A percentile compares a stretch with the other conserved stretches of the same genome.
Conservation (phyloP, 2,797 vertebrate genomes). For the Bradypodion pumilum region DNA sequence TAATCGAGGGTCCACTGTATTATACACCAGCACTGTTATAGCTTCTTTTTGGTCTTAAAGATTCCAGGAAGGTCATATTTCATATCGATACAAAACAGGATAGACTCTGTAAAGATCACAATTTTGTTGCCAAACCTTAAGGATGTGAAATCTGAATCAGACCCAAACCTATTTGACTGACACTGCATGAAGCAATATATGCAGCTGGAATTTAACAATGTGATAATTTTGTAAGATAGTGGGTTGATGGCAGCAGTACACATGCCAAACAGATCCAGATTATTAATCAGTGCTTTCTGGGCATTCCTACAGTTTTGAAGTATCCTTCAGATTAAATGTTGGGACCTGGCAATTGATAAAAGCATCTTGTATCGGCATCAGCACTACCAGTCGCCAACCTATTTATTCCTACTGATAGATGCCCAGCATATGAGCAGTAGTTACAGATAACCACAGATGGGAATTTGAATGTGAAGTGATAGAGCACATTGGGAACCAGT, state of each 20-base stretch:
- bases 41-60: neutral
- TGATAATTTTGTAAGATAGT: slow-evolving; percentile 28
- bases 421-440: slow-evolving; percentile 66
- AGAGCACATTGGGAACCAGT: slow-evolving; percentile 72
- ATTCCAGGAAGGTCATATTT: neutral
- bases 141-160: slow-evolving; percentile 23
- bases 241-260: neutral
- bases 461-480: slow-evolving; percentile 75
- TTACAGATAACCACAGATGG: slow-evolving; percentile 72
- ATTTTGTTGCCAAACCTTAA: slow-evolving; percentile 2
- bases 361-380: neutral
- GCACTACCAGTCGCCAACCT: slow-evolving; percentile 29
- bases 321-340: slow-evolving; percentile 22
- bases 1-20: too few relatives aligned
- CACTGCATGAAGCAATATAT: slow-evolving; percentile 25
- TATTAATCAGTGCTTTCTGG: slow-evolving; percentile 31
- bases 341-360: slow-evolving; percentile 3
- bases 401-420: slow-evolving; percentile 56
- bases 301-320: slow-evolving; percentile 38
- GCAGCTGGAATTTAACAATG: slow-evolving; percentile 35
- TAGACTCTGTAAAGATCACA: neutral
- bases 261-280: slow-evolving; percentile 9
- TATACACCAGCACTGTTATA: neutral
- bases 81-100: neutral
- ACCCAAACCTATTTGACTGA: slow-evolving; percentile 37